Base-by-base conservation (phyloP, 2,797 vertebrate species). In the Myotis myotis region DNA sequence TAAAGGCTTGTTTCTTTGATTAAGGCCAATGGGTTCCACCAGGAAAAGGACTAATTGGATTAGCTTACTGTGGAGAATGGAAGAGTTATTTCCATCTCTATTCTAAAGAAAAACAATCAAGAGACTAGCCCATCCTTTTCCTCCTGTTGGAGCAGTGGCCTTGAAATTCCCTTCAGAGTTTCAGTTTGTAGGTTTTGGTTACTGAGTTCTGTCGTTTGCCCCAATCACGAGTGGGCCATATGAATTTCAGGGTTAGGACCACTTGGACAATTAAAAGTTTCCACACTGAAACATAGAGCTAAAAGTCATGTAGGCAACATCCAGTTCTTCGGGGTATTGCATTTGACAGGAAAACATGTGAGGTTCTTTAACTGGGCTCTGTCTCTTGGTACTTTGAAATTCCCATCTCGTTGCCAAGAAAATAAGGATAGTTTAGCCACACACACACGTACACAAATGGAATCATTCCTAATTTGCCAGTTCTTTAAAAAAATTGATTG, bases 401-500 rank as follows among this genome's bases (percentile, higher is more conserved):
- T 89, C 89, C 30, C 41, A 74, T 83, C 8, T 66, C 4, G 25
- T 68, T 72, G 30, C 7, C 76, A 83, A 84, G 30, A 82, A 62
- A 51, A 30, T 64, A 76, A 89, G 22, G 91, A 89, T 23, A 2
- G 15, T 71, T 92, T 87, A 74, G 20, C 38, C 47, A 19, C 22
- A 36, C 28, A 71, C n/a, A n/a, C 53, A 62, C 5, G 28, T 2
- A 33, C 36, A 66, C 47, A 81, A 70, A 38, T 47, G 1, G 4
- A 87, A 22, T 38, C n/a, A 25, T 81, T 6, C 15, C 20, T 79
- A 33, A 83, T 53, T 89, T 94, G 28, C 36, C 25, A 57, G 6
- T 89, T 96, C 64, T 91, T 86, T 6, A 15, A 82, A 86, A 82
- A n/a, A 94, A 75, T 38, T 87, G 44, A 84, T 76, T 71, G 49